phyloP scores from a whole-genome alignment of 2,797 vertebrate genomes.

The Lemur catta region DNA sequence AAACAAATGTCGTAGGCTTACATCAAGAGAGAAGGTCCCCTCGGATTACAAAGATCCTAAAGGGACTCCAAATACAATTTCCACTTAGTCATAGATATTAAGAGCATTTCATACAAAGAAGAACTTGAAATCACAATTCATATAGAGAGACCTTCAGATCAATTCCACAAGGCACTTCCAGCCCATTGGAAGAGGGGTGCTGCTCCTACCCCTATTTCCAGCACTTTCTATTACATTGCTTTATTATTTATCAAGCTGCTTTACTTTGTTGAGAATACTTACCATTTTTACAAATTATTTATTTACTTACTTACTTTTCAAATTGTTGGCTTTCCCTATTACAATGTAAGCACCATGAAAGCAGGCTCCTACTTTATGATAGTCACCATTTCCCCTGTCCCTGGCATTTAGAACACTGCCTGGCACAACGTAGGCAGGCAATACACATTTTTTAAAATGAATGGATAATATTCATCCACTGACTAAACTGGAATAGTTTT shows the following conservation, averaged over 20 bases:
- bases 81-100: background rate
- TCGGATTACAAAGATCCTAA: background rate
- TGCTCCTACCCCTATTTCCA: background rate
- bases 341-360: background rate
- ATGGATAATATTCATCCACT: background rate
- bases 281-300: background rate
- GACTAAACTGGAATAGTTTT: background rate
- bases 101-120: background rate
- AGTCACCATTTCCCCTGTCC: background rate
- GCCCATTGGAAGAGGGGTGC: background rate
- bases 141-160: background rate
- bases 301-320: background rate
- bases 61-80: background rate
- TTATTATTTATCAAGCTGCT: background rate
- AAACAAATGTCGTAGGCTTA: background rate
- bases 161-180: background rate
- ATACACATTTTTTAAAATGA: background rate
- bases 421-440: background rate
- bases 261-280: background rate
- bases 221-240: background rate
- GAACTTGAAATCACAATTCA: background rate
- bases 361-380: background rate
- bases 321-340: background rate
- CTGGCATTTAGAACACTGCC: background rate
- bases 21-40: background rate